These are phyloP conservation scores for Chamaedrilus cognettii DNA, from an alignment of 2,888 invertebrate species.

Conservation along the genomic window DNA sequence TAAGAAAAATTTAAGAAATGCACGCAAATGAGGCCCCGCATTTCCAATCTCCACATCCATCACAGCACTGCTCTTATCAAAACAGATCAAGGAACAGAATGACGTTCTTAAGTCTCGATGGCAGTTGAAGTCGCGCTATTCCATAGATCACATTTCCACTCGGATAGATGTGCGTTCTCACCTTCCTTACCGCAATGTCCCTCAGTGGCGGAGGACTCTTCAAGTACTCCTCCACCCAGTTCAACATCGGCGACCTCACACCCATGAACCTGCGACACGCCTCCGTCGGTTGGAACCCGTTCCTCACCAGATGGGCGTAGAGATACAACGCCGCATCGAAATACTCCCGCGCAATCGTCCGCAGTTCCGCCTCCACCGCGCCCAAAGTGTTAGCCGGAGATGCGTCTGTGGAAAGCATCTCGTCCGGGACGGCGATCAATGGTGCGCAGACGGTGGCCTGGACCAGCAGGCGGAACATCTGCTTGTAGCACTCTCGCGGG, in stretches of 20 bases:
- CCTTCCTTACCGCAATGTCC: slow-evolving; percentile 29
- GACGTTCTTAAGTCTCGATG: slow-evolving; percentile 25
- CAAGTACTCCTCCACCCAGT: slow-evolving; percentile 33
- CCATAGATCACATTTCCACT: slow-evolving; percentile 35
- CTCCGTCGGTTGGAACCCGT: slow-evolving; percentile 32
- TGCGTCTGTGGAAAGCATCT: neutral
- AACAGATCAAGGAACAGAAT: slow-evolving; percentile 32
- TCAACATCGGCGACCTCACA: neutral
- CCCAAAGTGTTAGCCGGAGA: slow-evolving; percentile 10
- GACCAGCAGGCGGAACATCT: slow-evolving; percentile 33
- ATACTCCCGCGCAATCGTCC: slow-evolving; percentile 31
- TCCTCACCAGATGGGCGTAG: slow-evolving; percentile 30
- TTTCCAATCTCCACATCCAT: no score
- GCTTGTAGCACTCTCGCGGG: slow-evolving; percentile 35
- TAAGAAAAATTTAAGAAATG: no score
- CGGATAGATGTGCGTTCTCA: slow-evolving; percentile 25
- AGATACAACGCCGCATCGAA: slow-evolving; percentile 31
- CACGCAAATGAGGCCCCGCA: no score
- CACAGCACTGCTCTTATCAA: no score
- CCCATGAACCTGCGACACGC: slow-evolving; percentile 21
- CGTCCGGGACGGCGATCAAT: neutral
- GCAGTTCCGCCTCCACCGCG: slow-evolving; percentile 30
- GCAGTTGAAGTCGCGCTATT: slow-evolving; percentile 22
- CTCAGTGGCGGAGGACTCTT: slow-evolving; percentile 23
- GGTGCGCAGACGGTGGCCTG: slow-evolving; percentile 32